Evolutionary conservation across 1,140 invertebrate genomes (phyloP), one percentile per base, ranked within the genome.

Genomic region (Trichomalopsis sarcophagae): DNA sequence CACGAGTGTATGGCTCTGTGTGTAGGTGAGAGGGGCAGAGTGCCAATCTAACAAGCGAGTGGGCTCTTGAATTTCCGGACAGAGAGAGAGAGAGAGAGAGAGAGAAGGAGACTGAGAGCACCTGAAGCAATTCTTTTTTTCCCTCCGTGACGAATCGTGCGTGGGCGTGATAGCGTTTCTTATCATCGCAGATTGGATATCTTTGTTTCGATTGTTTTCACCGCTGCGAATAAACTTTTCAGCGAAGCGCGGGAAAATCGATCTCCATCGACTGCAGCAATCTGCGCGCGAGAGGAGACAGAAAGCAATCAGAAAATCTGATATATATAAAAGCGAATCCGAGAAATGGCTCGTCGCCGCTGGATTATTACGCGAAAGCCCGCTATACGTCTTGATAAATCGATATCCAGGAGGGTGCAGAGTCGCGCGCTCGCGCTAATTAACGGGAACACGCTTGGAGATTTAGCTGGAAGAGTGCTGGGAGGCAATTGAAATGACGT

Each of bases 71-170:
- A 74, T 33, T 68, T 68, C 66, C 23, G n/a, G 21, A 14, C 3
- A 4, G 5, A 36, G 33, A 33, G 33, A 33, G 33, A 33, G n/a
- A n/a, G n/a, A n/a, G n/a, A n/a, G n/a, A n/a, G n/a, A n/a, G n/a
- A n/a, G n/a, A n/a, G n/a, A n/a, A n/a, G n/a, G n/a, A n/a, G n/a
- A n/a, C n/a, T n/a, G n/a, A 33, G 11, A 23, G 27, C n/a, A 71
- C 68, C 68, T 71, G 68, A 23, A 71, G 68, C n/a, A 71, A 30
- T 71, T 71, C n/a, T 71, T 71, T 27, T 71, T 71, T 27, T 27
- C 27, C 21, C 9, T 71, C n/a, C 40, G 40, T 33, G 33, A 33
- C 33, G 33, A 33, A 33, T 33, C 33, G 4, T 33, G 33, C 33
- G 4, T 33, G 40, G 9, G 9, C 40, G 40, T 40, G 40, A 7